phyloP scores from a whole-genome alignment of 2,797 vertebrate species.

The Parotocinclus haroldoi region DNA sequence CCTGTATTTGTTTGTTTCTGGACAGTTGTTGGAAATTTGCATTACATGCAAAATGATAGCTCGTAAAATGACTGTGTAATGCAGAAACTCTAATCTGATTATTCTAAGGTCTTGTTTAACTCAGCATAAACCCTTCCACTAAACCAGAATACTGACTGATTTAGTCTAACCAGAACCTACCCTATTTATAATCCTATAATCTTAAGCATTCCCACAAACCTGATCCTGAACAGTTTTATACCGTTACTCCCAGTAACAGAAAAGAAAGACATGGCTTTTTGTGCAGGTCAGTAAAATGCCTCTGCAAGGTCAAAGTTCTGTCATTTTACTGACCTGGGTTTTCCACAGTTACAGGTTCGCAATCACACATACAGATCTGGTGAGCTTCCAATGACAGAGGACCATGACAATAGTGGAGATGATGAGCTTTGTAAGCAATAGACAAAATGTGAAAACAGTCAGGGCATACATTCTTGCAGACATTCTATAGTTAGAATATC shows the following conservation, averaged over 20 bases:
- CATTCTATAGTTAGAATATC: too few relatives aligned
- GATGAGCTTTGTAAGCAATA: constrained; percentile 18
- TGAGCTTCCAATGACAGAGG: constrained; percentile 30
- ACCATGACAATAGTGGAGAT: constrained; percentile 22
- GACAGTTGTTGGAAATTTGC: too few relatives aligned
- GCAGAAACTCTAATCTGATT: too few relatives aligned
- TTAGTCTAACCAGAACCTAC: background rate
- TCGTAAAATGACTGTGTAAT: too few relatives aligned
- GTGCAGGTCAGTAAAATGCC: constrained; percentile 8
- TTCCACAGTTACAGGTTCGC: background rate
- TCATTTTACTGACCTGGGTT: constrained; percentile 20
- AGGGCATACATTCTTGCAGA: background rate
- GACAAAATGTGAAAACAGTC: background rate
- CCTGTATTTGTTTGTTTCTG: too few relatives aligned
- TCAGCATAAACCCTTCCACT: too few relatives aligned
- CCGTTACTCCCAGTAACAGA: too few relatives aligned
- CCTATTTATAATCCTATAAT: background rate
- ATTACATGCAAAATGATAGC: too few relatives aligned
- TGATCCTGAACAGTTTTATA: too few relatives aligned
- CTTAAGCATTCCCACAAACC: too few relatives aligned
- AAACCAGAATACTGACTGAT: too few relatives aligned
- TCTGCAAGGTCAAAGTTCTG: constrained; percentile 18
- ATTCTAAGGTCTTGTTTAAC: too few relatives aligned
- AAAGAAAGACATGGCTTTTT: background rate
- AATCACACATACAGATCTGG: constrained; percentile 3